Conservation (phyloP, 1,140 invertebrate genomes). For the Drosophila neocordata region DNA sequence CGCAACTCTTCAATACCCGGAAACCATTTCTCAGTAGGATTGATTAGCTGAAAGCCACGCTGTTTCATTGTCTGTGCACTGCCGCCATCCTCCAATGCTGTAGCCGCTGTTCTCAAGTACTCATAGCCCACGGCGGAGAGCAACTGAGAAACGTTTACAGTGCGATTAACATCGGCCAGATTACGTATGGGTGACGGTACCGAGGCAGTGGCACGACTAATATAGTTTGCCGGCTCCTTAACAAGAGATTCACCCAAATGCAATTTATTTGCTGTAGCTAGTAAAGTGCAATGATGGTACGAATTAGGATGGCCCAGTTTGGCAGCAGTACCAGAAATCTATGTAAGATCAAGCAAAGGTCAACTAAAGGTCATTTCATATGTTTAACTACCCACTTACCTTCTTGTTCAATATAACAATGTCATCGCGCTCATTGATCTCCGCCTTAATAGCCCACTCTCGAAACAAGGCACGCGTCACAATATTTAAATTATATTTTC, state of each 20-base stretch:
- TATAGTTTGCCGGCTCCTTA: constrained; percentile 86
- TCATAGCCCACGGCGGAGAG: constrained; percentile 91
- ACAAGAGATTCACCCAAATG: constrained; percentile 87
- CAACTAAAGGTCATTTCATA: constrained; percentile 29
- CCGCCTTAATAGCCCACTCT: constrained; percentile 89
- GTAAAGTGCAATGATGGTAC: constrained; percentile 97
- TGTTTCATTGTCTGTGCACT: constrained; percentile 87
- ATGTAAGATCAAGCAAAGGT: constrained; percentile 13
- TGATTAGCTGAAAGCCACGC: constrained; percentile 91
- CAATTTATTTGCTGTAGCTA: constrained; percentile 92
- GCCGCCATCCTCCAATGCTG: constrained; percentile 88
- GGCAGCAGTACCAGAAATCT: constrained; percentile 95
- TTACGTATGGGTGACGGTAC: constrained; percentile 91
- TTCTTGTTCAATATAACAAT: constrained; percentile 92
- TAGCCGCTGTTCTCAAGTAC: constrained; percentile 88
- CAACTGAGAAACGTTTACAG: constrained; percentile 87
- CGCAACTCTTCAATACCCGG: constrained; percentile 89
- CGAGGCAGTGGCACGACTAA: constrained; percentile 92
- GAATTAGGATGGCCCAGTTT: constrained; percentile 92
- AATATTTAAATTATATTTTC: constrained; percentile 92
- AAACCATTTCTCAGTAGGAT: constrained; percentile 93
- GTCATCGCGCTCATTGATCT: constrained; percentile 91
- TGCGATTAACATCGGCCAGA: constrained; percentile 88
- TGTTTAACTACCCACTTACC: constrained; percentile 33
- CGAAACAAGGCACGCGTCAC: constrained; percentile 91